A percentile compares a stretch with the other conserved stretches of the same genome.
phyloP scores from a whole-genome alignment of 2,113 vertebrate genomes.

The Mesocricetus auratus region DNA sequence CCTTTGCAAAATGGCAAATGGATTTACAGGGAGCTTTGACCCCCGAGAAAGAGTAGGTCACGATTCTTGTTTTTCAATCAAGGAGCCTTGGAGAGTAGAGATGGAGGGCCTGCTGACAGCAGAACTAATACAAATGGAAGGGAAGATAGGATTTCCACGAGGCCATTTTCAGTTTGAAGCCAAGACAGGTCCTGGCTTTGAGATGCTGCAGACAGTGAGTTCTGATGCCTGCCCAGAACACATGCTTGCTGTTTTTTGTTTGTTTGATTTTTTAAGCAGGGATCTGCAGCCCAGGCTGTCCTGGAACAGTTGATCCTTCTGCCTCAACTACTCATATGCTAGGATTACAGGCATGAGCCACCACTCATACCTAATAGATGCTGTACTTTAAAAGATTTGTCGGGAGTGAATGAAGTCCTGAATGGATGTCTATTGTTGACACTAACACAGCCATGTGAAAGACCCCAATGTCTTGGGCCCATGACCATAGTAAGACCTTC shows the following conservation, averaged over 20 bases:
- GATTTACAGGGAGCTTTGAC: conserved; percentile 2
- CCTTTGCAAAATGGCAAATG: neutral
- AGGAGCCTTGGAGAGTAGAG: neutral
- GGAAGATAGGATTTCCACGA: neutral
- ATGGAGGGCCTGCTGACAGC: neutral
- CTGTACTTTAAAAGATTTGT: conserved; percentile 32
- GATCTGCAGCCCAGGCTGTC: neutral
- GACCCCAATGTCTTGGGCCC: neutral
- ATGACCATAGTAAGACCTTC: neutral
- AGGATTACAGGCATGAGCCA: neutral
- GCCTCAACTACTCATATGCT: neutral
- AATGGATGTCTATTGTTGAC: neutral
- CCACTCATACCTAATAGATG: neutral
- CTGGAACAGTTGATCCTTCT: neutral
- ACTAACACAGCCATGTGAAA: neutral
- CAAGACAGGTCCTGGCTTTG: conserved; percentile 16
- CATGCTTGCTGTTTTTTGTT: neutral
- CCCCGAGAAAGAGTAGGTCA: neutral
- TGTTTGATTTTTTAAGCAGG: neutral
- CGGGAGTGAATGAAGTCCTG: neutral
- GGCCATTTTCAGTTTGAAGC: conserved; percentile 11
- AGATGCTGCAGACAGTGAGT: neutral
- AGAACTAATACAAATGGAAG: neutral
- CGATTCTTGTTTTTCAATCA: conserved; percentile 47
- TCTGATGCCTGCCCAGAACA: neutral